Evolutionary conservation across 2,113 vertebrate genomes (phyloP).

Genomic region (Hassar affinis): DNA sequence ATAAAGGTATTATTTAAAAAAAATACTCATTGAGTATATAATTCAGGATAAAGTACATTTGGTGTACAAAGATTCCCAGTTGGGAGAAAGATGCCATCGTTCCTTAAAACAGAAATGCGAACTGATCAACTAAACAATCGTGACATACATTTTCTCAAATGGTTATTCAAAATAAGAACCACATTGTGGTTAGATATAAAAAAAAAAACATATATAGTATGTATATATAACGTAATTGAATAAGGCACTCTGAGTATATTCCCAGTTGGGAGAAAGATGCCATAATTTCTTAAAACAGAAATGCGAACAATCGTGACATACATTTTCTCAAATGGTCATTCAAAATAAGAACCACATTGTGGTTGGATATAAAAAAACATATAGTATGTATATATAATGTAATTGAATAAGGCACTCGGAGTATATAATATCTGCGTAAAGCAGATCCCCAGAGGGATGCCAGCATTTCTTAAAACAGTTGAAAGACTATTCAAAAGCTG

Average conservation of each 20-base stretch:
- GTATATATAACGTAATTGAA: neutral
- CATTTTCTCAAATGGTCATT: neutral
- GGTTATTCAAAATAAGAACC: neutral
- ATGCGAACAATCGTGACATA: too few species aligned
- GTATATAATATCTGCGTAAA: neutral
- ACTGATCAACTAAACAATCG: too few species aligned
- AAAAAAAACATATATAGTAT: neutral
- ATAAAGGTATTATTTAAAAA: neutral
- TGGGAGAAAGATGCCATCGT: neutral
- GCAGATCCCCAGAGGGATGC: neutral
- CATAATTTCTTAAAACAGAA: slow-evolving; percentile 27
- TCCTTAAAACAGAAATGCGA: slow-evolving; percentile 30
- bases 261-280: neutral
- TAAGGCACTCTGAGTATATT: neutral
- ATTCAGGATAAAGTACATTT: slow-evolving; percentile 1
- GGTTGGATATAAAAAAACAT: neutral
- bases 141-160: too few species aligned
- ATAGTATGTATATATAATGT: neutral
- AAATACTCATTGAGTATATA: slow-evolving; percentile 2
- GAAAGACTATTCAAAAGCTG: neutral
- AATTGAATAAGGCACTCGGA: neutral
- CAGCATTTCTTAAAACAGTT: slow-evolving; percentile 27
- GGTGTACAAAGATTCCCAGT: neutral
- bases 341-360: slow-evolving; percentile 3
- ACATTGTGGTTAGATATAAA: slow-evolving; percentile 2